Evolutionary conservation across 2,113 vertebrate genomes (phyloP).

Genomic region (Paedocypris sp.): DNA sequence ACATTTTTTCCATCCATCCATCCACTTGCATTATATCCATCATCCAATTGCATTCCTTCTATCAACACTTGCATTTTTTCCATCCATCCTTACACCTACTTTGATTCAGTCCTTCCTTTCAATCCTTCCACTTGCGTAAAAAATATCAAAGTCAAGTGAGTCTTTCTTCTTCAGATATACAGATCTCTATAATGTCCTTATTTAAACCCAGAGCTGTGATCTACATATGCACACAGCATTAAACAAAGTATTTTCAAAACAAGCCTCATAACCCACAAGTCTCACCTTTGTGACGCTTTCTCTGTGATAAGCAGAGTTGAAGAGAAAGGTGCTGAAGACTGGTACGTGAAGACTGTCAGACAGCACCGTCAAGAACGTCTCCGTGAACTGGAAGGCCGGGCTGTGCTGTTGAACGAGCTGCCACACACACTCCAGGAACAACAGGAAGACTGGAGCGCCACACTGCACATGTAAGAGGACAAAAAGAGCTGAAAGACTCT

Average conservation of each 20-base stretch:
- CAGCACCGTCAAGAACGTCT: constrained; percentile 80
- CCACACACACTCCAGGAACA: constrained; percentile 81
- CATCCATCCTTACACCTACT: too few species aligned
- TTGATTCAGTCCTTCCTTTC: too few species aligned
- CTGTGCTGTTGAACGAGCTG: constrained; percentile 72
- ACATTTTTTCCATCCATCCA: too few species aligned
- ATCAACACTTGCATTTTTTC: too few species aligned
- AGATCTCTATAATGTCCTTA: too few species aligned
- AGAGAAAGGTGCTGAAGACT: constrained; percentile 82
- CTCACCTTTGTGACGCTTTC: constrained; percentile 53
- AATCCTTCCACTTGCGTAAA: too few species aligned
- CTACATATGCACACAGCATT: background rate
- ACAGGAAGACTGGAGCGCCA: constrained; percentile 72
- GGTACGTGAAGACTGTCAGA: constrained; percentile 78
- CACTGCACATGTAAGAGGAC: background rate
- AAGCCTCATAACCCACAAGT: background rate
- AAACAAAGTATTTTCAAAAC: background rate
- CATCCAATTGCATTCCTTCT: too few species aligned
- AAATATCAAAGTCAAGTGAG: too few species aligned
- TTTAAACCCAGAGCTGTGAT: too few species aligned
- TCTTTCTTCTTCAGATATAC: too few species aligned
- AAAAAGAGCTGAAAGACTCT: too few species aligned
- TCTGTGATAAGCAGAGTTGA: constrained; percentile 71
- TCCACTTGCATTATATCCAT: too few species aligned
- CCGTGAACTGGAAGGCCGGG: constrained; percentile 76